phyloP scores from a whole-genome alignment of 2,797 vertebrate species.

The Microtus californicus region DNA sequence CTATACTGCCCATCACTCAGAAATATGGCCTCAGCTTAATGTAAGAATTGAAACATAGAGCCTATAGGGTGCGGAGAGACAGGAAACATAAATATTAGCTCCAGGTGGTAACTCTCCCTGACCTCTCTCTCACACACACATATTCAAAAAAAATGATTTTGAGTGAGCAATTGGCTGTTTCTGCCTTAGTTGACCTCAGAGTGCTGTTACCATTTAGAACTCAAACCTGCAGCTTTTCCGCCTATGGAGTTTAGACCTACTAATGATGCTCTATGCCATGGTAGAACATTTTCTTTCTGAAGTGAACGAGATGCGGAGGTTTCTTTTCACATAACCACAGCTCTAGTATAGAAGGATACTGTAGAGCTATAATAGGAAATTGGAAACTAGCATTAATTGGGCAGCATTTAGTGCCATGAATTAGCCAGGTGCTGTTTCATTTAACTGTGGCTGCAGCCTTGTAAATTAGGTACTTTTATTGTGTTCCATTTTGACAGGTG shows the following conservation, averaged over 20 bases:
- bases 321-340: conserved; percentile 2
- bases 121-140: background rate
- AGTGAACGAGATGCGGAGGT: background rate
- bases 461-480: conserved; percentile 53
- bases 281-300: background rate
- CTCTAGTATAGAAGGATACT: background rate
- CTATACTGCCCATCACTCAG: background rate
- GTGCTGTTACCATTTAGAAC: background rate
- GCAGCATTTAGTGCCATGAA: conserved; percentile 36
- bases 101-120: background rate
- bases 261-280: background rate
- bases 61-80: background rate
- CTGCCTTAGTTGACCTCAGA: background rate
- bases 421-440: conserved; percentile 46
- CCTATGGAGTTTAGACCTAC: background rate
- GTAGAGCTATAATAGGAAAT: conserved; percentile 16
- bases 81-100: background rate
- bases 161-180: background rate
- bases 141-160: background rate
- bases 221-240: background rate
- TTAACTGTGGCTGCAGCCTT: conserved; percentile 25
- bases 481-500: conserved; percentile 54
- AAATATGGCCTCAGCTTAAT: background rate
- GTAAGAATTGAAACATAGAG: background rate
- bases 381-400: conserved; percentile 48